Base-by-base conservation (phyloP, 2,113 vertebrate species). In the Antechinus flavipes region DNA sequence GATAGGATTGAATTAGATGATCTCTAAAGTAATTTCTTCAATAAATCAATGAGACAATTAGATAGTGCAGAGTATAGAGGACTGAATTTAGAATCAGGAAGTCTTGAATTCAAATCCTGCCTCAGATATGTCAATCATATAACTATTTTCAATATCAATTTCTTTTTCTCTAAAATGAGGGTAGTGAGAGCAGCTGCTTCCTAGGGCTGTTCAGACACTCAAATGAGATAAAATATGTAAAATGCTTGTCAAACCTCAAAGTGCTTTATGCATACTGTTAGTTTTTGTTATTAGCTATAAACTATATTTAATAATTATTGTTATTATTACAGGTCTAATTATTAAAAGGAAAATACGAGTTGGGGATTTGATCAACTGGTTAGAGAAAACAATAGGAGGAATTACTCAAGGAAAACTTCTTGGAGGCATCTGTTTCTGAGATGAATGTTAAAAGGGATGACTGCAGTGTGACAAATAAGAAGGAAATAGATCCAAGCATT, bases 191-290 rank as follows among this genome's bases (percentile, higher is more conserved):
- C 54, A 24, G 22, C 54, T 55, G 24, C 54, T 14, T 91, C 26
- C 89, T 23, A 91, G 89, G 89, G 47, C 56, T 97, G n/a, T 95
- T 58, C 58, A 52, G 9, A 52, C 9, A 52, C 50, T 52, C 50
- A 19, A 50, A 93, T 84, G 16, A 90, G 91, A 55, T 90, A 91
- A 91, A 96, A 90, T 93, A 91, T 90, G 96, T 93, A 26, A 90
- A 97, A 96, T 92, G 42, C 90, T 23, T 95, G 97, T 49, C 56
- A 93, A 54, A 35, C 90, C 52, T 46, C 46, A 58, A 61, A 22
- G 94, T 11, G 24, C 26, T 92, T 68, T 8, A 46, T 92, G 14
- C 96, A 58, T 93, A 96, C 54, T 47, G 46, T 93, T 95, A 42
- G 52, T 30, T 92, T 53, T 54, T 61, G 68, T 89, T 55, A 53